Evolutionary conservation across 2,888 invertebrate species (phyloP), one percentile per base, ranked within the genome.

Genomic region (Drosophila barbarae): DNA sequence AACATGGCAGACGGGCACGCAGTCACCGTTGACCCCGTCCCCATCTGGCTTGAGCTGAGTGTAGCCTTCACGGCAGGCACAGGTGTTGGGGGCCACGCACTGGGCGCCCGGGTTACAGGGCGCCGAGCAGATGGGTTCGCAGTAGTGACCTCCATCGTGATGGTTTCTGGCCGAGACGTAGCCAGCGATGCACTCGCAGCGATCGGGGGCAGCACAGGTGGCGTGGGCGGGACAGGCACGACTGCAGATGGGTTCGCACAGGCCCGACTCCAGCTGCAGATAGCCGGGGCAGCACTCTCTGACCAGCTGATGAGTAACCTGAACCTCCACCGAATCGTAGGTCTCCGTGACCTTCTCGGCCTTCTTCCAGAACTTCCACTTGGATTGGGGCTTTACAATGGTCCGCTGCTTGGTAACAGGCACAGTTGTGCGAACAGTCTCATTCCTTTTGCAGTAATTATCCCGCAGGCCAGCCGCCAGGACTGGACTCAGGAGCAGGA

Each of bases 171-270:
- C 75, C 1, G 86, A 75, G 1, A 87, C 58, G 47, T 85, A 87
- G 28, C 87, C 88, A 0, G 26, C 7, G 3, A 58, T 61, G 61
- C 87, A 87, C 46, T 85, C 76, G 42, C 87, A 87, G 2, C 74
- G 74, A 28, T 83, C 76, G 0, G 87, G 87, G 1, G 83, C 85
- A 12, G 81, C 79, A 47, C 87, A 87, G 21, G 67, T 75, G 18
- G 87, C 81, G 49, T 72, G 67, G 5, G 72, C 67, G 0, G 87
- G 87, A 21, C 87, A 87, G 9, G 78, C 85, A 0, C 77, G 71
- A 5, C 67, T 64, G 15, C 87, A 87, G 28, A 74, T 41, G 8
- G 88, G 87, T 49, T 84, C 86, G 46, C 87, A 87, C 7, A 84
- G 38, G 0, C 75, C 69, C 5, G 72, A 67, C 5, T 74, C 74